Conservation (phyloP, 2,888 invertebrate genomes). For the Penaeus monodon region DNA sequence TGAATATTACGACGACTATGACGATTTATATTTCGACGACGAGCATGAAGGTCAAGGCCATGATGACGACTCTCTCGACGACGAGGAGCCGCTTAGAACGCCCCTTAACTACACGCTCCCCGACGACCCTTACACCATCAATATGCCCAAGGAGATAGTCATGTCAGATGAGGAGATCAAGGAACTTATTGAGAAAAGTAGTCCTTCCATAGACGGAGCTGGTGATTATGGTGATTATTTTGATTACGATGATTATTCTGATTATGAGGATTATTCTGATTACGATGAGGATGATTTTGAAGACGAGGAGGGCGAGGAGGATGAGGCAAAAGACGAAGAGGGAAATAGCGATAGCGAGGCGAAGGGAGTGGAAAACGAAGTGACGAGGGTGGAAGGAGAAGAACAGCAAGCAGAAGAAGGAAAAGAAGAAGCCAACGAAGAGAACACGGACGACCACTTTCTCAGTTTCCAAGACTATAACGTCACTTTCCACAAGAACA, state of each 20-base stretch:
- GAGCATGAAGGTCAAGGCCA: no score
- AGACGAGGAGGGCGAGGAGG: not conserved
- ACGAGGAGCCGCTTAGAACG: no score
- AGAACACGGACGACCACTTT: not conserved
- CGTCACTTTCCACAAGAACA: not conserved
- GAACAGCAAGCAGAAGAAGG: not conserved
- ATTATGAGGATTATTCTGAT: not conserved
- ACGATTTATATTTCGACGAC: no score
- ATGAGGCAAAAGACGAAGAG: not conserved
- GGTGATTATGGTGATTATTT: not conserved
- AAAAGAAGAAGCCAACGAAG: not conserved
- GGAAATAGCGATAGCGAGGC: not conserved
- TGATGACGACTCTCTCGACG: no score
- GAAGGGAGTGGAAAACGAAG: not conserved
- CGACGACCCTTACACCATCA: no score
- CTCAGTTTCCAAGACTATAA: not conserved
- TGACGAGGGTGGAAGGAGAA: not conserved
- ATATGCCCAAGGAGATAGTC: no score
- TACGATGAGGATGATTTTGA: constrained; percentile 1
- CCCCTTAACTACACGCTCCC: no score
- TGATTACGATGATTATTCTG: not conserved
- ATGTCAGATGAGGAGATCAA: no score
- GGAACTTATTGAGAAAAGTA: no score
- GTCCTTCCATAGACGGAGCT: no score
- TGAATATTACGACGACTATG: no score